A percentile compares a stretch with the other conserved stretches of the same genome.
Evolutionary conservation across 2,113 vertebrate genomes (phyloP).

Genomic region (Lepus timidus): DNA sequence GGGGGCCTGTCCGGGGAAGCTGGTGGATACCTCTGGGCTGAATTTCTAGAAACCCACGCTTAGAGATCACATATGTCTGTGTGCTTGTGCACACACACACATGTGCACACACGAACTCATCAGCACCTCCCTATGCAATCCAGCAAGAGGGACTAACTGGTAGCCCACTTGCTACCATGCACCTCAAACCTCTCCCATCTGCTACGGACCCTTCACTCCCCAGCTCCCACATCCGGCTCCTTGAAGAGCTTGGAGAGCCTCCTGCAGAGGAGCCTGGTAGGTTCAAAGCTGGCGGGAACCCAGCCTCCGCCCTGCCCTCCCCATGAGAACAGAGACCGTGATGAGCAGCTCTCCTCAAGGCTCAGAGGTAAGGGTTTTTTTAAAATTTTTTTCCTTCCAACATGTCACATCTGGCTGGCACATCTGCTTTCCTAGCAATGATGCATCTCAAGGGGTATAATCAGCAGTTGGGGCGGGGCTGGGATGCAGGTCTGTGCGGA

Average conservation of each 20-base stretch:
- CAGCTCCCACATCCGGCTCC: slow-evolving; percentile 2
- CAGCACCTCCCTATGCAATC: neutral
- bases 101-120: neutral
- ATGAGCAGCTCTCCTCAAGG: slow-evolving; percentile 77
- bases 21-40: neutral
- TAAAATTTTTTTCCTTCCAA: slow-evolving; percentile 82
- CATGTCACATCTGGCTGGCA: slow-evolving; percentile 88
- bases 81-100: neutral
- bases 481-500: slow-evolving; percentile 86
- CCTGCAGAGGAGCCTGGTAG: slow-evolving; percentile 12
- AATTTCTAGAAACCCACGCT: slow-evolving; percentile 54
- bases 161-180: slow-evolving; percentile 2
- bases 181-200: slow-evolving; percentile 6
- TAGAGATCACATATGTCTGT: neutral
- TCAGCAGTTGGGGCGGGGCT: slow-evolving; percentile 87
- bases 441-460: slow-evolving; percentile 89
- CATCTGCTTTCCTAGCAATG: slow-evolving; percentile 88
- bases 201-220: neutral
- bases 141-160: neutral
- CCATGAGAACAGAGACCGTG: slow-evolving; percentile 51
- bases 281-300: slow-evolving; percentile 36
- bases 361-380: slow-evolving; percentile 64
- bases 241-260: slow-evolving; percentile 7
- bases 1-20: neutral
- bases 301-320: slow-evolving; percentile 56